Percentiles rank a stretch among this genome's conserved stretches.
These are phyloP conservation scores for Drosophila recens DNA, from an alignment of 2,888 invertebrate genomes.

Conservation along the genomic window DNA sequence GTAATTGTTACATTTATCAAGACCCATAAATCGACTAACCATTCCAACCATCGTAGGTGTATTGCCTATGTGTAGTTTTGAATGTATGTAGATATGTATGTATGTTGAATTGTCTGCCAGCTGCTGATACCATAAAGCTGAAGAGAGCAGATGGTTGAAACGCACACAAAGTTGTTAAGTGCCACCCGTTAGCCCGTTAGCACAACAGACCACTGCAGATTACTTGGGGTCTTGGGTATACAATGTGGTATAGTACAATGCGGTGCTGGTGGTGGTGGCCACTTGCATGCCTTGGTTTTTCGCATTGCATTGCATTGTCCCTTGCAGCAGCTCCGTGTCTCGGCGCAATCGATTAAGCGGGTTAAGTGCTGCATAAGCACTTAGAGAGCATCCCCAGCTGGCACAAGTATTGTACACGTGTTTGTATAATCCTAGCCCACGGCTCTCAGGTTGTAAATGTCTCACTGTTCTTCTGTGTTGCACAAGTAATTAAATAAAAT, in stretches of 20 bases:
- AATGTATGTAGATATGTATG: conserved; percentile 4
- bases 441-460: conserved; percentile 1
- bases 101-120: conserved; percentile 36
- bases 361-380: conserved; percentile 63
- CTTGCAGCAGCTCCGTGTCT: conserved; percentile 2
- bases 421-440: neutral
- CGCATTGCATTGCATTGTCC: conserved; percentile 16
- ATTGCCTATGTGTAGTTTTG: conserved; percentile 16
- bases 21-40: neutral
- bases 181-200: conserved; percentile 26
- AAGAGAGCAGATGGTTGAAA: conserved; percentile 38
- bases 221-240: conserved; percentile 16
- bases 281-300: conserved; percentile 23
- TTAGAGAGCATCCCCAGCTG: conserved; percentile 12
- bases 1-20: neutral
- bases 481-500: conserved; percentile 5
- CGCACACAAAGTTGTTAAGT: conserved; percentile 62
- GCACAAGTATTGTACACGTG: neutral
- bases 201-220: conserved; percentile 18
- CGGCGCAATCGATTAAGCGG: conserved; percentile 61
- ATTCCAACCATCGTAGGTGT: neutral
- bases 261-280: neutral
- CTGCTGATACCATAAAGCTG: conserved; percentile 47
- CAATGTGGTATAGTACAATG: conserved; percentile 5
- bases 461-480: neutral